Percentiles rank a stretch among this genome's conserved stretches.
Conservation (phyloP, 2,797 vertebrate genomes). For the Centroberyx gerrardi region DNA sequence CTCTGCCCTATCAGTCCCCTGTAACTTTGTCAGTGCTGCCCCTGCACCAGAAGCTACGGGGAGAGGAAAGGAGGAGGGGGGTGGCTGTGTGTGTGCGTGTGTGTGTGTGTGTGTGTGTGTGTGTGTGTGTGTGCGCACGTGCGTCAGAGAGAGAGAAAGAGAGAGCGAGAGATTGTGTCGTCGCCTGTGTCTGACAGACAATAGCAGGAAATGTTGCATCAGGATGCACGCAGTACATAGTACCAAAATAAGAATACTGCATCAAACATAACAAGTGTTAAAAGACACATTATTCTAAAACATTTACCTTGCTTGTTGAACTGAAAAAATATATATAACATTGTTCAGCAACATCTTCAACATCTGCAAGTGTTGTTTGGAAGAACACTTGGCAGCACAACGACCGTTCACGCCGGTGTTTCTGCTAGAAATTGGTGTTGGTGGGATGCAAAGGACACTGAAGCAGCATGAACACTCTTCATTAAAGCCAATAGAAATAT, state of each 20-base stretch:
- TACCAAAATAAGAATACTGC: slow-evolving; percentile 54
- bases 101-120: slow-evolving; percentile 15
- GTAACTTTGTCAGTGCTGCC: slow-evolving; percentile 70
- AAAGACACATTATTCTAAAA: slow-evolving; percentile 18
- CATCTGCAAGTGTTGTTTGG: not conserved
- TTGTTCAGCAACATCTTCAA: not conserved
- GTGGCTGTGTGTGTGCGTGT: slow-evolving; percentile 30
- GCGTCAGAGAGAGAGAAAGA: slow-evolving; percentile 27
- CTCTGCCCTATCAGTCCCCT: slow-evolving; percentile 66
- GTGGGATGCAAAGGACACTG: not conserved
- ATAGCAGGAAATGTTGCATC: slow-evolving; percentile 82
- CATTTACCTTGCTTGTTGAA: not conserved
- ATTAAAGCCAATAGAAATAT: not conserved
- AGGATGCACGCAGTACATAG: slow-evolving; percentile 66
- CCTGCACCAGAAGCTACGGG: slow-evolving; percentile 54
- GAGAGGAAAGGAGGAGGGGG: slow-evolving; percentile 30
- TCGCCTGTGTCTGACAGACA: slow-evolving; percentile 70
- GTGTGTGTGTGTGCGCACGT: not conserved
- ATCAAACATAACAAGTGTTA: slow-evolving; percentile 18
- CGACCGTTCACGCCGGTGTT: too few species aligned
- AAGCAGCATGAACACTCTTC: not conserved
- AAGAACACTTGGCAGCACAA: too few species aligned
- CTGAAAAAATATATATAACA: not conserved
- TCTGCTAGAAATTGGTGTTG: not conserved
- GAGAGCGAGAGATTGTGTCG: slow-evolving; percentile 56